Evolutionary conservation across 2,888 invertebrate species (phyloP).

Genomic region (Drosophila affinis): DNA sequence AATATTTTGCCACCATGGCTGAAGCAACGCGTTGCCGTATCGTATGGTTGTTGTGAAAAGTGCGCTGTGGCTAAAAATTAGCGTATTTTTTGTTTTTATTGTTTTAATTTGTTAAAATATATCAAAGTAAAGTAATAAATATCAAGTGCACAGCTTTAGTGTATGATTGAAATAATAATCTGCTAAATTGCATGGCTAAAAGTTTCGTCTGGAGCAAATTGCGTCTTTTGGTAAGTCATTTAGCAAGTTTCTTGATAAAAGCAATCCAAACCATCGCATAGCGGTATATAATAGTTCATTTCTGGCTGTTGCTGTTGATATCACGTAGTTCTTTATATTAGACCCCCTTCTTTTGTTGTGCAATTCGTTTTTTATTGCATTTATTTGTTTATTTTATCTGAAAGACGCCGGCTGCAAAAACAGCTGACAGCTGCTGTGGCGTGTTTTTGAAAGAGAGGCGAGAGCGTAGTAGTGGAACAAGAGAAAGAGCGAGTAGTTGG

Average conservation of each 20-base stretch:
- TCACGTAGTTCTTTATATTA: neutral
- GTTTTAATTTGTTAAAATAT: neutral
- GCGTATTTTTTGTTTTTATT: neutral
- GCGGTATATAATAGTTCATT: neutral
- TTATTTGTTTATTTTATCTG: neutral
- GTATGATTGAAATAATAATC: constrained; percentile 1
- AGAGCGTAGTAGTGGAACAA: neutral
- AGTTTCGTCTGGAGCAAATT: neutral
- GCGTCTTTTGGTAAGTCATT: neutral
- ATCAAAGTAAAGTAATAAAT: neutral
- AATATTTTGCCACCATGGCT: neutral
- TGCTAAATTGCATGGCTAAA: constrained; percentile 2
- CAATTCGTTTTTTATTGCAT: neutral
- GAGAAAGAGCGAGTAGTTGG: too few species aligned
- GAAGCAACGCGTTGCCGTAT: constrained; percentile 1
- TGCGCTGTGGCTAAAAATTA: constrained; percentile 36
- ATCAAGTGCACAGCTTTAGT: neutral
- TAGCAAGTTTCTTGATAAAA: neutral
- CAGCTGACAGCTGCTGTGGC: neutral
- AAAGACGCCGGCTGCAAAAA: neutral
- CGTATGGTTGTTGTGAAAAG: constrained; percentile 42
- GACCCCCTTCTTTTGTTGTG: neutral
- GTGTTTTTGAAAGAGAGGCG: neutral
- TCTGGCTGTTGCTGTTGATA: neutral
- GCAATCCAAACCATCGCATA: neutral